These are phyloP conservation scores for Coecobrya sp. DNA, from an alignment of 2,888 invertebrate genomes.

Conservation along the genomic window DNA sequence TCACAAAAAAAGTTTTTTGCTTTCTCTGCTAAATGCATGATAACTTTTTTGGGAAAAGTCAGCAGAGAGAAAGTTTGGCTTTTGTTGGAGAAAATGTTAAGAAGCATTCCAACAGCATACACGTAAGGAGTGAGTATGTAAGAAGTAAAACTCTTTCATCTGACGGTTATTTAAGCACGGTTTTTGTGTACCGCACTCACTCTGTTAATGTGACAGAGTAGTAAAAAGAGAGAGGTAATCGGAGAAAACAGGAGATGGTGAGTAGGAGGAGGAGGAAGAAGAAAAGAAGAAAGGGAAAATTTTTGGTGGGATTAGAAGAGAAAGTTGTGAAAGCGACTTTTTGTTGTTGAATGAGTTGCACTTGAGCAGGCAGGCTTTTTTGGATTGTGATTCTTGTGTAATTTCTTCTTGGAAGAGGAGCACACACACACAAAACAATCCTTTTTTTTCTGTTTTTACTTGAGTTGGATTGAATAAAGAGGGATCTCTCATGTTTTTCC, in stretches of 20 bases:
- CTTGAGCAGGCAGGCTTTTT: neutral
- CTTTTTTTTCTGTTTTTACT: too few relatives aligned
- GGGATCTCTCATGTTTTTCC: too few relatives aligned
- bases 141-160: neutral
- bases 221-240: neutral
- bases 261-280: neutral
- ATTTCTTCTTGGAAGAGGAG: neutral
- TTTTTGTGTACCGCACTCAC: neutral
- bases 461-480: too few relatives aligned
- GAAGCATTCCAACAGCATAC: neutral
- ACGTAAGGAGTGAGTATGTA: neutral
- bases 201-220: neutral
- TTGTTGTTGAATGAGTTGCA: conserved; percentile 13
- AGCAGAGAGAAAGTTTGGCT: conserved; percentile 20
- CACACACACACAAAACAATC: neutral
- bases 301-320: neutral
- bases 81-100: neutral
- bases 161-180: neutral
- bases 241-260: neutral
- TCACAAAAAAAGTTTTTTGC: neutral
- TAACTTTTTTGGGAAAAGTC: neutral
- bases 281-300: neutral
- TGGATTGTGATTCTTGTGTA: conserved; percentile 1
- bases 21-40: neutral
- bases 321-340: conserved; percentile 25